These are phyloP conservation scores for Bradypodion ventrale DNA, from an alignment of 2,797 vertebrate species.

Conservation along the genomic window DNA sequence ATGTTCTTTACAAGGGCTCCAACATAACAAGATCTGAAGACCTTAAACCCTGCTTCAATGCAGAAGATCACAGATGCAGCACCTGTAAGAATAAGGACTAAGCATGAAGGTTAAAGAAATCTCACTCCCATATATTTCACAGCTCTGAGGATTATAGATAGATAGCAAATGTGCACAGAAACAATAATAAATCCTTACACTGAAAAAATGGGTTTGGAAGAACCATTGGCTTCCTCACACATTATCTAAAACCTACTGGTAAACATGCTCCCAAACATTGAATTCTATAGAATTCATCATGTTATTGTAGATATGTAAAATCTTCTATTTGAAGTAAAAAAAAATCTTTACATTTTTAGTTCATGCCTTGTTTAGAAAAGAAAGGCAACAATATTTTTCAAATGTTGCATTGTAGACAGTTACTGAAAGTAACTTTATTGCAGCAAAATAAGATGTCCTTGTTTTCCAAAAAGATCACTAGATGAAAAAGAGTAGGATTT, in stretches of 20 bases:
- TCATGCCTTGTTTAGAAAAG: background rate
- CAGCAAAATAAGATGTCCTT: background rate
- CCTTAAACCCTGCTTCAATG: background rate
- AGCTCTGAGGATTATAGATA: background rate
- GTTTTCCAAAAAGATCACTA: accelerated
- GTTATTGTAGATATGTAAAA: conserved; percentile 26
- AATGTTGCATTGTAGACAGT: background rate
- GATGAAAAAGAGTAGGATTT: background rate
- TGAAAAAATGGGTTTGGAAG: background rate
- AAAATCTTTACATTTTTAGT: background rate
- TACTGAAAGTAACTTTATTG: background rate
- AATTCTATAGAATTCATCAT: conserved; percentile 6
- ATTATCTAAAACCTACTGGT: conserved; percentile 28
- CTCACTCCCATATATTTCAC: background rate
- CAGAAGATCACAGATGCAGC: conserved; percentile 9
- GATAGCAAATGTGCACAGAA: accelerated
- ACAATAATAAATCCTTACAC: background rate
- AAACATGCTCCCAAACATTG: background rate
- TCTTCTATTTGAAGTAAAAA: background rate
- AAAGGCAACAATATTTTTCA: background rate
- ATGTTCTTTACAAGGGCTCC: background rate
- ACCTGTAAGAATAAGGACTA: background rate
- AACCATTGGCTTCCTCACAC: conserved; percentile 22
- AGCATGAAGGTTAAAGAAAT: conserved; percentile 5
- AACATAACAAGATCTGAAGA: background rate